Evolutionary conservation across 64 coral and sea anemone genomes (phyloP).

Genomic region (Orbicella faveolata): DNA sequence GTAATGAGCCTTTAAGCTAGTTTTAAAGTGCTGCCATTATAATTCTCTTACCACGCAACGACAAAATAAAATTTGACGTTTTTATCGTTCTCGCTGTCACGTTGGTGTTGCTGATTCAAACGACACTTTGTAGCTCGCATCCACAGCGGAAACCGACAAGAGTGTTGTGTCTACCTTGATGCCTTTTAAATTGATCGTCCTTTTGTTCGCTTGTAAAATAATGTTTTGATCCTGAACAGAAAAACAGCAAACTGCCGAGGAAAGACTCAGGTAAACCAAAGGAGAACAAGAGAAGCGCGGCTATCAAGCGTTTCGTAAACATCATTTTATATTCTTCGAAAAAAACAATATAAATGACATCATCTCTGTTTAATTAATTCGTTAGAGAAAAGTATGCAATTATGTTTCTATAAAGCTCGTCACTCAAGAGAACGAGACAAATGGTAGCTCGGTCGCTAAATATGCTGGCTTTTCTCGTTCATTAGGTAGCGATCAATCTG

Average conservation of each 20-base stretch:
- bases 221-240: neutral
- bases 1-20: neutral
- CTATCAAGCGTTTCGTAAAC: neutral
- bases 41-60: neutral
- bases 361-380: constrained; percentile 36
- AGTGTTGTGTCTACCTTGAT: constrained; percentile 4
- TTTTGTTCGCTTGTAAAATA: neutral
- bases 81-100: neutral
- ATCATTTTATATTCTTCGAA: neutral
- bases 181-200: constrained; percentile 5
- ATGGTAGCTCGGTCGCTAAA: neutral
- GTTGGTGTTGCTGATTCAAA: neutral
- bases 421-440: no score
- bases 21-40: neutral
- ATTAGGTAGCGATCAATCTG: no score
- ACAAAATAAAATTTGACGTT: constrained; percentile 6
- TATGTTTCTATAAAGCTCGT: neutral
- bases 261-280: neutral
- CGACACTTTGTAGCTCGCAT: neutral
- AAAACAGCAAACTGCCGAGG: neutral
- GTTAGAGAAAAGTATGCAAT: neutral
- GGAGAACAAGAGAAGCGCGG: neutral
- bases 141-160: neutral
- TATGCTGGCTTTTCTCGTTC: neutral
- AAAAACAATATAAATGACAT: neutral